Base-by-base conservation (phyloP, 2,888 invertebrate species). In the Hypena proboscidalis region DNA sequence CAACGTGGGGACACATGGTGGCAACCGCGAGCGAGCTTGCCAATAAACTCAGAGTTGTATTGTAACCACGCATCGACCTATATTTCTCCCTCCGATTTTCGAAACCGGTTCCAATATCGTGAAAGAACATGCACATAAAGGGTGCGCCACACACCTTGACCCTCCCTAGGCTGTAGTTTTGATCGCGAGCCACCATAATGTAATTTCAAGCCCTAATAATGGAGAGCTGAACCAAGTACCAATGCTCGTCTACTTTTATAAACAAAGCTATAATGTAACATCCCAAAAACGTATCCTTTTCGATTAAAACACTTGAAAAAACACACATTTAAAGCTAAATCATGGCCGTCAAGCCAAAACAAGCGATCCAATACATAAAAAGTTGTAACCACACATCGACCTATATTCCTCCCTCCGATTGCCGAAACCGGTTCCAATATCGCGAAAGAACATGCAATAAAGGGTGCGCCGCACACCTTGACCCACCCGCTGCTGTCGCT, bases 91-190 rank as follows among this genome's bases (percentile, higher is more conserved):
- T 27, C 8, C 34, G 23, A n/a, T 48, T 62, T 46, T 39, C 27
- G 17, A 32, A 62, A 53, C 63, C 43, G 42, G 63, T 62, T 30
- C 20, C 25, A 34, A 31, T 26, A 46, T 32, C 32, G 20, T 43
- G 25, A 49, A 39, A 31, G 44, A 51, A 40, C 62, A 52, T 58
- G 60, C 49, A 48, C n/a, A 60, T 67, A 57, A 61, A 63, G 54
- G 64, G 63, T 53, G 50, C 51, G 60, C 62, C 53, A 39, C 43
- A 46, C 47, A 61, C 74, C 74, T 74, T 74, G 74, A 74, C 74
- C 74, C 46, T 62, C 43, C 60, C 42, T 38, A 21, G 30, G 40
- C 38, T 67, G 53, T 59, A 33, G 57, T 54, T 41, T 44, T 40
- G 49, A 51, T 44, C 37, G 65, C 67, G 65, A 61, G 70, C n/a